These are phyloP conservation scores for Bambusicola thoracicus DNA, from an alignment of 2,113 vertebrate genomes.

Conservation along the genomic window DNA sequence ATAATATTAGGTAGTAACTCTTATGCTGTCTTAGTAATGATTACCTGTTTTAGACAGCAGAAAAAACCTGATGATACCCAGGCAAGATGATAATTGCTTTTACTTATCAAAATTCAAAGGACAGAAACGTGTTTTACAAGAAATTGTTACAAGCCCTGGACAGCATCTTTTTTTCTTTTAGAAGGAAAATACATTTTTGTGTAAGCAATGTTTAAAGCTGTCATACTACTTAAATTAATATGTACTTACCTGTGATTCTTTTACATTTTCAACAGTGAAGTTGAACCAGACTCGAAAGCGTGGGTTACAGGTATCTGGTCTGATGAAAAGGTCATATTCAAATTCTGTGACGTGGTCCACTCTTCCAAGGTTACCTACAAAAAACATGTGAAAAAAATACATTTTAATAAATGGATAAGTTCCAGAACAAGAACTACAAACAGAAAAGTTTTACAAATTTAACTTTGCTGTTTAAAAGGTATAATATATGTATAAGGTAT, in stretches of 20 bases:
- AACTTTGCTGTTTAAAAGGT: neutral
- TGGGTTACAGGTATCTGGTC: conserved; percentile 97
- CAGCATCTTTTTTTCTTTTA: neutral
- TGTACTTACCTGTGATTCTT: conserved; percentile 89
- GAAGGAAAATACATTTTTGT: neutral
- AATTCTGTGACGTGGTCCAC: conserved; percentile 95
- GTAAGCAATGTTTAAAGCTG: neutral
- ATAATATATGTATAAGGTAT: neutral
- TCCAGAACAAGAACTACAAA: neutral
- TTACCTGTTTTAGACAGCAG: neutral
- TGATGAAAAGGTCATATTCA: conserved; percentile 97
- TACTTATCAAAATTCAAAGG: neutral
- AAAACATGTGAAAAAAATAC: neutral
- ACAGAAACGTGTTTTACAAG: neutral
- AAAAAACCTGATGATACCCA: neutral
- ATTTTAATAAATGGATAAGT: neutral
- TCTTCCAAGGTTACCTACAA: conserved; percentile 92
- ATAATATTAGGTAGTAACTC: neutral
- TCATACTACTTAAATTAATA: neutral
- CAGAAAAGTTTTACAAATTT: neutral
- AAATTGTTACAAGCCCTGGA: neutral
- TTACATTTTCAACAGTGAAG: conserved; percentile 96
- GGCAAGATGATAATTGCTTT: neutral
- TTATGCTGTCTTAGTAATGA: neutral
- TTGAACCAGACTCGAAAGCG: conserved; percentile 99